Conservation (phyloP, 2,113 vertebrate species). For the Acinonyx jubatus region DNA sequence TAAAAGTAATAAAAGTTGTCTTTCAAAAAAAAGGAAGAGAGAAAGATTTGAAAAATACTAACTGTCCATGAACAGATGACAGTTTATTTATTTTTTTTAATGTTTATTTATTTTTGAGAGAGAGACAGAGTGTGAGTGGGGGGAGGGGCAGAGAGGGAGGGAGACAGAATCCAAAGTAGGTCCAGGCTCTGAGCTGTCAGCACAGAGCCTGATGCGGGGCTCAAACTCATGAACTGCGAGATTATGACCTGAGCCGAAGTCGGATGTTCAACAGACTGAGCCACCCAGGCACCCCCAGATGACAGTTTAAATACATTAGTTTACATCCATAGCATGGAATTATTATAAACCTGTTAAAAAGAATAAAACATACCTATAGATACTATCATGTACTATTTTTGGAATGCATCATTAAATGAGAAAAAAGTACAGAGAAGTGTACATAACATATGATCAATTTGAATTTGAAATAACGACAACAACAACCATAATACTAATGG, state of each 20-base stretch:
- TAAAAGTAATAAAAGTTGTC: not conserved
- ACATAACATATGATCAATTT: not conserved
- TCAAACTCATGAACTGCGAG: no score
- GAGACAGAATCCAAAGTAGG: no score
- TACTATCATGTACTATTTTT: not conserved
- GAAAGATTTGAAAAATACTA: not conserved
- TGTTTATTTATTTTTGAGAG: no score
- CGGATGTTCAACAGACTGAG: no score
- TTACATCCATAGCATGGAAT: not conserved
- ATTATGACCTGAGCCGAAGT: no score
- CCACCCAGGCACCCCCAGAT: not conserved
- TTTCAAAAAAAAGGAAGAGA: not conserved
- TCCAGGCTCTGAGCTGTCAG: no score
- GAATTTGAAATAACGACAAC: not conserved
- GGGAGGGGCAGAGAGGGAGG: no score
- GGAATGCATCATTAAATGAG: not conserved
- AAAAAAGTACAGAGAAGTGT: not conserved
- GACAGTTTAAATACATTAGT: not conserved
- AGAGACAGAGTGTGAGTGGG: no score
- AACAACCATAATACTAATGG: not conserved
- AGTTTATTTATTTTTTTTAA: not conserved
- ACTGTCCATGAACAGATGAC: not conserved
- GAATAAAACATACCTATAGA: not conserved
- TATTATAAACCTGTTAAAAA: conserved; percentile 19
- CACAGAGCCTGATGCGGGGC: no score